Evolutionary conservation across 2,888 invertebrate species (phyloP).

Genomic region (Diarsia mendica): DNA sequence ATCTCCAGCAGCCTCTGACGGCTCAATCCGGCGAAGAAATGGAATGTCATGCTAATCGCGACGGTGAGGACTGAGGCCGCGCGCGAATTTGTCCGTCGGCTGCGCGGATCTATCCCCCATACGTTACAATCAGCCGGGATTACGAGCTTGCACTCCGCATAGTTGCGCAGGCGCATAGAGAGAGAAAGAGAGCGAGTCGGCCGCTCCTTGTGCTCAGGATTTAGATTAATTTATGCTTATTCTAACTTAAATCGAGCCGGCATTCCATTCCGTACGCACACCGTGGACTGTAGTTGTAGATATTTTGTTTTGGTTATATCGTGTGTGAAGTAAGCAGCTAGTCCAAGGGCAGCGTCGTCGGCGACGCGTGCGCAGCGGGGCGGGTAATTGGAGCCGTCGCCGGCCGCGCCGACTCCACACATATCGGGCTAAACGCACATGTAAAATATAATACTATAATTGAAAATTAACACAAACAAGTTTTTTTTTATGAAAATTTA

Average conservation of each 20-base stretch:
- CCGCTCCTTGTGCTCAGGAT: slow-evolving; percentile 11
- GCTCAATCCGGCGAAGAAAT: slow-evolving; percentile 85
- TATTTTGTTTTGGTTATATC: slow-evolving; percentile 68
- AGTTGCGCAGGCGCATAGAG: slow-evolving; percentile 46
- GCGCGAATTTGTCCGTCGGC: slow-evolving; percentile 75
- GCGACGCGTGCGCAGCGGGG: slow-evolving; percentile 71
- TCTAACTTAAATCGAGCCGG: slow-evolving; percentile 33
- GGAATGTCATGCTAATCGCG: slow-evolving; percentile 78
- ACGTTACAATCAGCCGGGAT: slow-evolving; percentile 77
- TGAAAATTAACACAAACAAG: slow-evolving; percentile 29
- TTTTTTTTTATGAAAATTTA: slow-evolving; percentile 24
- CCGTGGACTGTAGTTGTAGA: slow-evolving; percentile 49
- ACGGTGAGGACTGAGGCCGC: slow-evolving; percentile 53
- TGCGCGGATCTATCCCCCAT: slow-evolving; percentile 69
- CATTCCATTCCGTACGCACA: slow-evolving; percentile 35
- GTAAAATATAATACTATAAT: slow-evolving; percentile 27
- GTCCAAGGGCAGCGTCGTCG: slow-evolving; percentile 73
- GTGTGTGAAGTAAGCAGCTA: slow-evolving; percentile 72
- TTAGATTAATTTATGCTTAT: slow-evolving; percentile 43
- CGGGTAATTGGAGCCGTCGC: slow-evolving; percentile 74
- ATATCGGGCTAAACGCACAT: slow-evolving; percentile 61
- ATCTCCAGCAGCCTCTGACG: slow-evolving; percentile 84
- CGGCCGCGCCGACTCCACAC: slow-evolving; percentile 62
- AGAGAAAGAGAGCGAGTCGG: slow-evolving; percentile 18
- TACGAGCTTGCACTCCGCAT: slow-evolving; percentile 40